These are phyloP conservation scores for Apantesis nais DNA, from an alignment of 2,888 invertebrate genomes.

Conservation along the genomic window DNA sequence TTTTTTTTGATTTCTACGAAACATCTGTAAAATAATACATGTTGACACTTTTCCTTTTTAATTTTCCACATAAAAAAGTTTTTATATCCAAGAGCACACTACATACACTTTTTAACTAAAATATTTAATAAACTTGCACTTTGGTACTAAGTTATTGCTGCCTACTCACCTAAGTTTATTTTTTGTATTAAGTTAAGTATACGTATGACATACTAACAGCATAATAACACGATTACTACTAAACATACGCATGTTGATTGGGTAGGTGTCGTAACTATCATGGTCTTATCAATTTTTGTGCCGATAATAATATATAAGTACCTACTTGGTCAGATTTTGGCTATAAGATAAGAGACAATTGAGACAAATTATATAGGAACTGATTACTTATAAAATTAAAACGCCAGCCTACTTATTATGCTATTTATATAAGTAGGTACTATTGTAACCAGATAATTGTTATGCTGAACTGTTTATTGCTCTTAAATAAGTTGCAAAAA, in stretches of 20 bases:
- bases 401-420: too few relatives aligned
- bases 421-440: too few relatives aligned
- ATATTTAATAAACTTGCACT: not conserved
- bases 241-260: constrained; percentile 30
- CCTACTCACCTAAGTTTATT: constrained; percentile 37
- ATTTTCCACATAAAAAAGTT: constrained; percentile 11
- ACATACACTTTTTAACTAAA: not conserved
- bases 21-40: constrained; percentile 61
- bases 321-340: constrained; percentile 19
- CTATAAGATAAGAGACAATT: constrained; percentile 25
- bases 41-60: constrained; percentile 45
- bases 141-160: not conserved
- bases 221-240: constrained; percentile 28
- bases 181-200: not conserved
- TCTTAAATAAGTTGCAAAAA: too few relatives aligned
- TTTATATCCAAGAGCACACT: constrained; percentile 1
- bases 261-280: constrained; percentile 17
- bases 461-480: too few relatives aligned
- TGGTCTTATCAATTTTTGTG: constrained; percentile 32
- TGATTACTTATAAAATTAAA: not conserved
- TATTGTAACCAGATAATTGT: too few relatives aligned
- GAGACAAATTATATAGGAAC: not conserved
- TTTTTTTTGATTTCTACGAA: constrained; percentile 66
- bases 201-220: constrained; percentile 29
- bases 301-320: constrained; percentile 10